Conservation (phyloP, 2,797 vertebrate genomes). For the Peromyscus attwateri region DNA sequence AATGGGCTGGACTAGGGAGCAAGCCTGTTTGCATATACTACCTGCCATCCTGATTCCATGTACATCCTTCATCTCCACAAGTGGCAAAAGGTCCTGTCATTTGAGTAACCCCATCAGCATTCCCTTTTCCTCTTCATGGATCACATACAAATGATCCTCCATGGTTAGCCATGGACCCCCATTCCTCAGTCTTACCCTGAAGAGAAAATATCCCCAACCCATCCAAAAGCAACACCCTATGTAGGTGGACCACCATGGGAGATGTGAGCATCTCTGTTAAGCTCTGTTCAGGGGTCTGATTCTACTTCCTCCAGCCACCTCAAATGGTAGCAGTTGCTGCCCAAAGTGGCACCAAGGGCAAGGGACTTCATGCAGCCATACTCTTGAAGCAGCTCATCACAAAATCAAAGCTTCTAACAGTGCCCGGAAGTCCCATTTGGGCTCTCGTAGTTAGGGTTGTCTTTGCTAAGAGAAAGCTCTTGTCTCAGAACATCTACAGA, state of each 20-base stretch:
- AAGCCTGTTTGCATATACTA: not conserved
- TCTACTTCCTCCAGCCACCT: not conserved
- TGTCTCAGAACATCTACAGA: not conserved
- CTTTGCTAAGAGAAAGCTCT: not conserved
- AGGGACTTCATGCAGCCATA: not conserved
- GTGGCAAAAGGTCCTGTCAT: not conserved
- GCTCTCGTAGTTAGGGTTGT: not conserved
- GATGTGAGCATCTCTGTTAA: not conserved
- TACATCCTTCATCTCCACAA: not conserved
- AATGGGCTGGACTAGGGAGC: not conserved
- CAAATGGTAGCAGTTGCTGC: not conserved
- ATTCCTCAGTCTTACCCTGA: not conserved
- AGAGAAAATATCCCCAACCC: not conserved
- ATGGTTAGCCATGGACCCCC: not conserved
- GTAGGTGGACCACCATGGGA: not conserved
- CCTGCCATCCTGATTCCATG: not conserved
- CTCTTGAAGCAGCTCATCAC: not conserved
- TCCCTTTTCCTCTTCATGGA: not conserved
- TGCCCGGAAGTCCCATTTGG: not conserved
- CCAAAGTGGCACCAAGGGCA: not conserved
- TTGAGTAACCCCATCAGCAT: not conserved
- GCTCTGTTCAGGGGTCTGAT: not conserved
- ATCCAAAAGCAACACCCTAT: not conserved
- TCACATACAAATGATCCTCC: not conserved
- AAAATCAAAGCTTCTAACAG: slow-evolving; percentile 19